Base-by-base conservation (phyloP, 2,888 invertebrate species). In the Entomobrya multifasciata region DNA sequence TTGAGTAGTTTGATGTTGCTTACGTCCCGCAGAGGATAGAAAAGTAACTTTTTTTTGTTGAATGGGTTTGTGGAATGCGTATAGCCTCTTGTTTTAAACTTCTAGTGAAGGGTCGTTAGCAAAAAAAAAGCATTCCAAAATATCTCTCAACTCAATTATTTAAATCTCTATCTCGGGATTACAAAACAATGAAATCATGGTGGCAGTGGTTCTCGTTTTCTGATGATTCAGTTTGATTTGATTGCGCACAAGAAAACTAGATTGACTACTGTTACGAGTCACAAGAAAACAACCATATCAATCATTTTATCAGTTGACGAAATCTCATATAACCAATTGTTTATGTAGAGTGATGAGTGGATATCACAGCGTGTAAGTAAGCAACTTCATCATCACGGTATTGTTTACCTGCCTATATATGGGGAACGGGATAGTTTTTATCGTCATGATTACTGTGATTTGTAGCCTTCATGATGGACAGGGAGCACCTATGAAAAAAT, bases 11-110 rank as follows among this genome's bases (percentile, higher is more conserved):
- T 8, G 77, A 77, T 52, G 74, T 78, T 67, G 25, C 55, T 36
- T 76, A 20, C 36, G 36, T 87, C 87, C 83, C 87, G 82, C 87
- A 83, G 83, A 83, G 82, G 87, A 65, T 76, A 76, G n/a, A n/a
- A 8, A 36, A 36, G 5, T 8, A 36, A 36, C 36, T 86, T 20
- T 44, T 44, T 20, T 20, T 10, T 67, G 36, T 67, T 67, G 67
- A 67, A 67, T 44, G 67, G 67, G 22, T 20, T 67, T 67, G 67
- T 67, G 67, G 87, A 87, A 87, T 87, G 87, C 87, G 87, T 87
- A n/a, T n/a, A n/a, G n/a, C n/a, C n/a, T 78, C 79, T 36, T 36
- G 36, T 36, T 8, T 36, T 36, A 36, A 6, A 36, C 36, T 8
- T 8, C 4, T 15, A 22, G 44, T 36, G 44, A 78, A n/a, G 62